These are phyloP conservation scores for Cyclophora albipunctata DNA, from an alignment of 2,888 invertebrate species.

Conservation along the genomic window DNA sequence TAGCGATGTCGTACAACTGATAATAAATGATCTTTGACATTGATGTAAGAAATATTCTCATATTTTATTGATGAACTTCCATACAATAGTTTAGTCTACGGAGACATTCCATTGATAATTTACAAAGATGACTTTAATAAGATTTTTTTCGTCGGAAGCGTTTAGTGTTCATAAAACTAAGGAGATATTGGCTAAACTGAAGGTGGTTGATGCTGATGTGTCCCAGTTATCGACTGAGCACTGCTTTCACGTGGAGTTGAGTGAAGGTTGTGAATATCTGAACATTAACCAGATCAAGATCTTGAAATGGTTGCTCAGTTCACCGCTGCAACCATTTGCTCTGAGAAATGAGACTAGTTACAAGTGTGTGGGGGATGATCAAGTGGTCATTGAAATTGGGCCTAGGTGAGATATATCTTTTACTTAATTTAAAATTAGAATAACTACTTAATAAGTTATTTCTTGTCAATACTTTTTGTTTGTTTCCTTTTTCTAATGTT, in stretches of 20 bases:
- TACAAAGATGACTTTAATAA: slow-evolving; percentile 68
- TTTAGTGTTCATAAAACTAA: slow-evolving; percentile 76
- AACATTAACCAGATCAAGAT: slow-evolving; percentile 77
- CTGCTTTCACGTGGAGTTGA: slow-evolving; percentile 86
- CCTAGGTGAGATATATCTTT: slow-evolving; percentile 78
- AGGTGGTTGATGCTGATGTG: slow-evolving; percentile 62
- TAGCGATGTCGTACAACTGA: slow-evolving; percentile 34
- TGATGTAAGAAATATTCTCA: slow-evolving; percentile 54
- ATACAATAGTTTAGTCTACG: slow-evolving; percentile 25
- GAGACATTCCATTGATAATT: slow-evolving; percentile 15
- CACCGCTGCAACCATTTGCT: slow-evolving; percentile 78
- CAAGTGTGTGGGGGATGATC: slow-evolving; percentile 44
- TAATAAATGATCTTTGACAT: slow-evolving; percentile 61
- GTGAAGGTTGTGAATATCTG: slow-evolving; percentile 63
- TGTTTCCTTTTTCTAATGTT: too few species aligned
- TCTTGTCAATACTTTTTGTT: neutral
- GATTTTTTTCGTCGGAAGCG: slow-evolving; percentile 78
- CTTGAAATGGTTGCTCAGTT: slow-evolving; percentile 86
- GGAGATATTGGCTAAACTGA: slow-evolving; percentile 74
- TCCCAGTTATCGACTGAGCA: slow-evolving; percentile 79
- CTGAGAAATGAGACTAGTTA: slow-evolving; percentile 73
- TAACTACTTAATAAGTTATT: too few species aligned
- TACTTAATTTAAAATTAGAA: too few species aligned
- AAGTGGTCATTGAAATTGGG: slow-evolving; percentile 87
- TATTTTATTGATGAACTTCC: slow-evolving; percentile 18